Percentiles rank a stretch among this genome's conserved stretches.
Evolutionary conservation across 2,888 invertebrate species (phyloP).

Genomic region (Trichopria drosophilae): DNA sequence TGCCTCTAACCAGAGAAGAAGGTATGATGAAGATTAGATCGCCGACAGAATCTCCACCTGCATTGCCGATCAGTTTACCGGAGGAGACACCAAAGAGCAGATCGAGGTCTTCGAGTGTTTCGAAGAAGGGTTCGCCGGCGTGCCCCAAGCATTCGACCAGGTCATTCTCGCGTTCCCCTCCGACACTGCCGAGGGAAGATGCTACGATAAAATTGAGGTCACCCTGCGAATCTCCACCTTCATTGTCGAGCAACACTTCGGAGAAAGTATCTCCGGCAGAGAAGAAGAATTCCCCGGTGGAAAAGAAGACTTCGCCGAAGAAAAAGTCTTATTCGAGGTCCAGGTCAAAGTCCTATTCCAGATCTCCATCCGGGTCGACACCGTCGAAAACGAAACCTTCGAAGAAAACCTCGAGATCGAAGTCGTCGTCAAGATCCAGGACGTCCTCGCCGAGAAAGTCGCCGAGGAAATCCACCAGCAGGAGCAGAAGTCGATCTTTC

Average conservation of each 20-base stretch:
- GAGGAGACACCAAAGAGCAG: constrained; percentile 10
- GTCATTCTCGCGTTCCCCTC: constrained; percentile 40
- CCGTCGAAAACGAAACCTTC: constrained; percentile 35
- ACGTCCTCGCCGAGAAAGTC: constrained; percentile 40
- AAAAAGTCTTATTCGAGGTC: constrained; percentile 44
- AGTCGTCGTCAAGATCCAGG: constrained; percentile 47
- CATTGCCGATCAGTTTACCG: constrained; percentile 22
- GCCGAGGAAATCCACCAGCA: constrained; percentile 53
- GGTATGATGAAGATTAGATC: constrained; percentile 45
- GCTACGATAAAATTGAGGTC: constrained; percentile 40
- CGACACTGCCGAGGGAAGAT: constrained; percentile 32
- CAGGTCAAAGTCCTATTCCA: constrained; percentile 45
- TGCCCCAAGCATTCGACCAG: constrained; percentile 29
- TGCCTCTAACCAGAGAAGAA: constrained; percentile 51
- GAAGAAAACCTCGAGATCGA: constrained; percentile 41
- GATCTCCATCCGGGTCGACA: constrained; percentile 43
- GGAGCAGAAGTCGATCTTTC: constrained; percentile 39
- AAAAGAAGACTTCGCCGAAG: constrained; percentile 38
- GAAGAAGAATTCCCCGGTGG: constrained; percentile 36
- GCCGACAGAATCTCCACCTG: constrained; percentile 45
- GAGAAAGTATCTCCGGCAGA: constrained; percentile 25
- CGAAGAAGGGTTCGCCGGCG: constrained; percentile 30
- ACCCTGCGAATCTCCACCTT: constrained; percentile 45
- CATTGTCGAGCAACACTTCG: constrained; percentile 23
- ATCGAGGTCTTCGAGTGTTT: constrained; percentile 33